Evolutionary conservation across 23 tunicate genomes (phyloP), one percentile per base, ranked within the genome.

Genomic region (Trididemnum nubilum): DNA sequence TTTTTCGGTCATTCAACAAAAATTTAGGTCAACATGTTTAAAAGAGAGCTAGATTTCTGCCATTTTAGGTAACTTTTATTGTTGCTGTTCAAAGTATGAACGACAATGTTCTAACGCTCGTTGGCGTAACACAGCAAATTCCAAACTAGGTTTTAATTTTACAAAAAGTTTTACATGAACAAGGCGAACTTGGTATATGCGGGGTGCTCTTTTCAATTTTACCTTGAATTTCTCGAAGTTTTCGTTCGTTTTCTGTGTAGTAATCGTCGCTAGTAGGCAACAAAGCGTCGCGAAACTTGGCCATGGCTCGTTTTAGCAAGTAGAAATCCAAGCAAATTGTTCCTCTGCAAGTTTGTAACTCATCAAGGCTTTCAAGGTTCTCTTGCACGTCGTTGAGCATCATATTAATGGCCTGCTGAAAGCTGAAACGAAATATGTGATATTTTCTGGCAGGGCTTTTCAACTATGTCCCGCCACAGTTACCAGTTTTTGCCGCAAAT

Each of bases 261-360:
- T 82, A 86, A 0, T 26, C 44, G 52, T 92, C 97, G 60, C 84
- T 82, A 12, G 51, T 40, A 2, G 71, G 49, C 21, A 34, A 33
- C 32, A 92, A 5, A 7, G 77, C 85, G 23, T 92, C 88, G 19
- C 90, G 88, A 24, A 92, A 72, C 57, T 76, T 83, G 29, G 82
- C 60, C 2, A 83, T 64, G 31, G 92, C 91, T 44, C 90, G 65
- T 34, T 82, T 83, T 7, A 92, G 72, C 63, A 75, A 69, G 50
- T 84, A 35, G 51, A 35, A 64, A 49, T 92, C 77, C 12, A 92
- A n/a, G 15, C 38, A 38, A 0, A 92, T 74, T 22, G 85, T 78
- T 28, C 97, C 97, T 78, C 97, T 77, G 78, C 97, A 82, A n/a
- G 97, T 92, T 73, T 92, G 82, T 24, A 92, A 81, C 35, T 92